Evolutionary conservation across 2,888 invertebrate genomes (phyloP).

Genomic region (Metopia argyrocephala): DNA sequence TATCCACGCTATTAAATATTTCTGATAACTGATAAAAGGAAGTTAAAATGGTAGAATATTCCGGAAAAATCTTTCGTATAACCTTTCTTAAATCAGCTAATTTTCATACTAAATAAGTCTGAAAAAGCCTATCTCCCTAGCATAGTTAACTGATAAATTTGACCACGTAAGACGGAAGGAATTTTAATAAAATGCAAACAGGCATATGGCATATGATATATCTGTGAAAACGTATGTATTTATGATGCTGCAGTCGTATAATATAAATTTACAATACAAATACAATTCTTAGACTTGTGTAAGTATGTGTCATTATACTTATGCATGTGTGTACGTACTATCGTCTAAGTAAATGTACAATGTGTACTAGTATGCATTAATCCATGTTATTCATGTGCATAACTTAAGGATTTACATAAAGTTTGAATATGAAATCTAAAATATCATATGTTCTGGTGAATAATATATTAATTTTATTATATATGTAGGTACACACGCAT

Average conservation of each 20-base stretch:
- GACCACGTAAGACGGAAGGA: not conserved
- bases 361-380: constrained; percentile 40
- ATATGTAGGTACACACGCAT: constrained; percentile 3
- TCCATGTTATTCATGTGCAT: constrained; percentile 63
- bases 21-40: too few relatives aligned
- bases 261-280: constrained; percentile 40
- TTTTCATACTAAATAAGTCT: too few relatives aligned
- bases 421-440: constrained; percentile 39
- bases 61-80: too few relatives aligned
- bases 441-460: constrained; percentile 39
- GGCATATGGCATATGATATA: not conserved
- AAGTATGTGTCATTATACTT: not conserved
- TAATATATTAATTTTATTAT: not conserved
- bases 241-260: constrained; percentile 21
- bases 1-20: too few relatives aligned
- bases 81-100: too few relatives aligned
- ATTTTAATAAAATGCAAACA: constrained; percentile 23
- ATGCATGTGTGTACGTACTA: not conserved
- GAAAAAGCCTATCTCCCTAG: too few relatives aligned
- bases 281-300: not conserved
- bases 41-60: too few relatives aligned
- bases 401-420: constrained; percentile 54
- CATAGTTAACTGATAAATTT: constrained; percentile 9
- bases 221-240: not conserved
- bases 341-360: too few relatives aligned